These are phyloP conservation scores for Scrobipalpa atriplicella DNA, from an alignment of 2,888 invertebrate genomes.

Conservation along the genomic window DNA sequence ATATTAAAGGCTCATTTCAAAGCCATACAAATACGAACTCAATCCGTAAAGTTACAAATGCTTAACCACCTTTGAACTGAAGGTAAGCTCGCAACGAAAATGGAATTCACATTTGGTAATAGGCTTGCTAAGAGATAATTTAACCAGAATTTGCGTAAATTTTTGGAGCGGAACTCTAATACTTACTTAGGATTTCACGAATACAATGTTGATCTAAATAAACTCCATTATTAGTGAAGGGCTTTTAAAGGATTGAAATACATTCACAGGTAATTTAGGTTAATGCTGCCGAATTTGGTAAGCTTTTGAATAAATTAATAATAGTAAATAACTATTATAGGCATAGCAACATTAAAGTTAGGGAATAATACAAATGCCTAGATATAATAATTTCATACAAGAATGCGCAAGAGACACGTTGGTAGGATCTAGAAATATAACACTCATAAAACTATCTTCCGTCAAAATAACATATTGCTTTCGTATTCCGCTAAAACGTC, in stretches of 20 bases:
- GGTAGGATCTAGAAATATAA: conserved; percentile 20
- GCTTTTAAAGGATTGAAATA: not conserved
- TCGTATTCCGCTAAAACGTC: conserved; percentile 51
- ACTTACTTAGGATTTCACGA: conserved; percentile 15
- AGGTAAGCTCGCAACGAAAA: conserved; percentile 43
- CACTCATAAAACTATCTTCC: conserved; percentile 25
- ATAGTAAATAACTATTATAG: too few species aligned
- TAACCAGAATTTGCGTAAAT: conserved; percentile 20
- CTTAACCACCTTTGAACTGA: conserved; percentile 55
- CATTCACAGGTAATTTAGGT: too few species aligned
- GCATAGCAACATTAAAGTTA: not conserved
- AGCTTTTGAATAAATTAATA: too few species aligned
- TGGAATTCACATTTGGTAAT: conserved; percentile 18
- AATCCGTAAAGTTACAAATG: conserved; percentile 53
- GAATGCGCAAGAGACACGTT: not conserved
- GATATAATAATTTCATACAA: not conserved
- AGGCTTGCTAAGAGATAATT: conserved; percentile 22
- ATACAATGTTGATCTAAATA: conserved; percentile 17
- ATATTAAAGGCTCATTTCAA: conserved; percentile 38
- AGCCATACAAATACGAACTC: conserved; percentile 44
- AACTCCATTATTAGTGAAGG: not conserved
- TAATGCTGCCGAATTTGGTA: too few species aligned
- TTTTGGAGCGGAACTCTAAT: conserved; percentile 25
- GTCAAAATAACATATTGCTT: conserved; percentile 27
- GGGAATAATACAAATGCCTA: not conserved